Evolutionary conservation across 2,888 invertebrate genomes (phyloP), one percentile per base, ranked within the genome.

Genomic region (Chrysina gloriosa): DNA sequence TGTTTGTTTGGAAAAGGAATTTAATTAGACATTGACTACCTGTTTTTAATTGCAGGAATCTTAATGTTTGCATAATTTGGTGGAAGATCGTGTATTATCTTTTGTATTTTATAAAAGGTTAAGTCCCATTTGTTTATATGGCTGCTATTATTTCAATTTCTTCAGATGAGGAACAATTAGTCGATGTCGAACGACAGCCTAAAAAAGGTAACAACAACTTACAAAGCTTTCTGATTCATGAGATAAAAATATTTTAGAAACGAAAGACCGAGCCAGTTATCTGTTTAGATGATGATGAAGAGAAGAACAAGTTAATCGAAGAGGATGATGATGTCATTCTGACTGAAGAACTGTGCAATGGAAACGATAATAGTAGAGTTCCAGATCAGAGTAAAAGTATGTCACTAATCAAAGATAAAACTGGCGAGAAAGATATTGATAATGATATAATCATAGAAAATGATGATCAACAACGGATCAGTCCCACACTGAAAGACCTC

Each of bases 101-200:
- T n/a, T n/a, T n/a, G n/a, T n/a, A n/a, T n/a, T n/a, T n/a, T n/a
- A n/a, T n/a, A n/a, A n/a, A n/a, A n/a, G n/a, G n/a, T n/a, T n/a
- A n/a, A n/a, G n/a, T n/a, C n/a, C n/a, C n/a, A n/a, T 36, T 61
- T 42, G 25, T 21, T 4, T 52, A 27, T 64, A 64, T 64, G 64
- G 50, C 64, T 5, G 25, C 19, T 11, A 11, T 64, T 34, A 64
- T 64, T 36, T 64, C 64, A 25, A 64, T 64, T 31, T 64, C 64
- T 19, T 64, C 64, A 23, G 64, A 64, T 14, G 64, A 64, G 52
- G 64, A 64, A 25, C 14, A 48, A 21, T 19, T 14, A 50, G 48
- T 48, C 3, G 47, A 47, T 31, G 2, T 9, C 5, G 3, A 16
- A 2, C 16, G 31, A 47, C 16, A 36, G 9, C 52, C 50, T 4